Evolutionary conservation across 2,888 invertebrate genomes (phyloP).

Genomic region (Leuctra nigra): DNA sequence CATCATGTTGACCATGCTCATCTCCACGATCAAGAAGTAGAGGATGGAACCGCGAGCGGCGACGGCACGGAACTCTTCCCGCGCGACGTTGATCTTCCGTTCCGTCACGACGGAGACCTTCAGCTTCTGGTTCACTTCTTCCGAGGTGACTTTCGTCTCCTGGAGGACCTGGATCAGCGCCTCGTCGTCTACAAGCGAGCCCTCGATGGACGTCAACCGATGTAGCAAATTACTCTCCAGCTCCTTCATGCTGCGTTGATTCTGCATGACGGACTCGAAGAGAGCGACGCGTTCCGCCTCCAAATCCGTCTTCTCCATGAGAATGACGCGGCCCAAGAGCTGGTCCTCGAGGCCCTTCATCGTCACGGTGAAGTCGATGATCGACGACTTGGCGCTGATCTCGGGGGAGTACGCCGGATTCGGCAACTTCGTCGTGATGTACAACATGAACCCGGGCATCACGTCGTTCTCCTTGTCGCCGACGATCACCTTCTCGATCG

Average conservation of each 20-base stretch:
- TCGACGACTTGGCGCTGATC: conserved; percentile 92
- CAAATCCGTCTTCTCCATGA: conserved; percentile 93
- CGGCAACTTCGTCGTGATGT: conserved; percentile 92
- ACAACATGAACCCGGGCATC: conserved; percentile 90
- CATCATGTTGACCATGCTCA: conserved; percentile 95
- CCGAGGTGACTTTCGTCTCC: conserved; percentile 81
- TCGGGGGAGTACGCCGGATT: conserved; percentile 97
- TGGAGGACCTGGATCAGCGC: conserved; percentile 85
- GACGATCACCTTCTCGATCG: conserved; percentile 81
- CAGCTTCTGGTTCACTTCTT: conserved; percentile 91
- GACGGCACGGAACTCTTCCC: conserved; percentile 93
- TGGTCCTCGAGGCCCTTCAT: conserved; percentile 96
- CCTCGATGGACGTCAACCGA: conserved; percentile 78
- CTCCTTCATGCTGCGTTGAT: conserved; percentile 93
- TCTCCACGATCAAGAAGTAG: conserved; percentile 94
- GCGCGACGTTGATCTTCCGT: conserved; percentile 84
- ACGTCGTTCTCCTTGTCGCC: conserved; percentile 97
- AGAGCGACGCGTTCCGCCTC: conserved; percentile 90
- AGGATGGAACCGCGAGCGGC: conserved; percentile 90
- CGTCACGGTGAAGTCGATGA: conserved; percentile 96
- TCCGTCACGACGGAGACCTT: conserved; percentile 90
- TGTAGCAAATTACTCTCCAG: conserved; percentile 86
- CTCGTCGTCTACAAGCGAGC: conserved; percentile 93
- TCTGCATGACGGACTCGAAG: conserved; percentile 93
- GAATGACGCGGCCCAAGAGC: conserved; percentile 82